These are phyloP conservation scores for Zaprionus gabonicus DNA, from an alignment of 1,140 invertebrate genomes.

Conservation along the genomic window DNA sequence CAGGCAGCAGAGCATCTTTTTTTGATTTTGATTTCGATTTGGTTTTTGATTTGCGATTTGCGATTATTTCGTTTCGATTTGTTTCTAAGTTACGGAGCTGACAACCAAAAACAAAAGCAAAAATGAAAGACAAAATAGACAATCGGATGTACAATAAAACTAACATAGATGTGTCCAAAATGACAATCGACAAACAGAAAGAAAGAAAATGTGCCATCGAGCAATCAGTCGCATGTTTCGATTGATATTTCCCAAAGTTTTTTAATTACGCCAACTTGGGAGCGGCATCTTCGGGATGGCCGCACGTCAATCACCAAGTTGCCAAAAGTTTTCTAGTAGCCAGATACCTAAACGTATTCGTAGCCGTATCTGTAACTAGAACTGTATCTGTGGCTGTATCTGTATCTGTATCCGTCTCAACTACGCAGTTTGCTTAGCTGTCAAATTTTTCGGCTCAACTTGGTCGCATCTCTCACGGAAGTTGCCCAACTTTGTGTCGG, in stretches of 20 bases:
- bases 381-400: slow-evolving; percentile 1
- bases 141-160: slow-evolving; percentile 77
- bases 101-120: slow-evolving; percentile 17
- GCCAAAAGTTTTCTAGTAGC: slow-evolving; percentile 52
- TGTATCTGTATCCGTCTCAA: slow-evolving; percentile 15
- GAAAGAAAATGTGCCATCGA: slow-evolving; percentile 42
- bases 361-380: slow-evolving; percentile 16
- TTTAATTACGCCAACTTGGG: slow-evolving; percentile 60
- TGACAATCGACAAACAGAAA: slow-evolving; percentile 41
- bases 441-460: slow-evolving; percentile 44
- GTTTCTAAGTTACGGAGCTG: slow-evolving; percentile 54
- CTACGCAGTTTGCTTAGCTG: slow-evolving; percentile 35
- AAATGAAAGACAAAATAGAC: slow-evolving; percentile 38
- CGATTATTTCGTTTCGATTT: slow-evolving; percentile 29
- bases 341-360: slow-evolving; percentile 13
- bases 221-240: slow-evolving; percentile 20
- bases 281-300: slow-evolving; percentile 29
- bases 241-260: slow-evolving; percentile 57
- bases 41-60: slow-evolving; percentile 41
- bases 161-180: slow-evolving; percentile 22
- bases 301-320: slow-evolving; percentile 65
- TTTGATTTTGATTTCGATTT: slow-evolving; percentile 55
- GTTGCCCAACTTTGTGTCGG: slow-evolving; percentile 33
- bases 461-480: slow-evolving; percentile 38
- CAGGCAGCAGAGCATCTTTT: slow-evolving; percentile 66